Evolutionary conservation across 2,888 invertebrate species (phyloP), one percentile per base, ranked within the genome.

Genomic region (Mythimna pallens): DNA sequence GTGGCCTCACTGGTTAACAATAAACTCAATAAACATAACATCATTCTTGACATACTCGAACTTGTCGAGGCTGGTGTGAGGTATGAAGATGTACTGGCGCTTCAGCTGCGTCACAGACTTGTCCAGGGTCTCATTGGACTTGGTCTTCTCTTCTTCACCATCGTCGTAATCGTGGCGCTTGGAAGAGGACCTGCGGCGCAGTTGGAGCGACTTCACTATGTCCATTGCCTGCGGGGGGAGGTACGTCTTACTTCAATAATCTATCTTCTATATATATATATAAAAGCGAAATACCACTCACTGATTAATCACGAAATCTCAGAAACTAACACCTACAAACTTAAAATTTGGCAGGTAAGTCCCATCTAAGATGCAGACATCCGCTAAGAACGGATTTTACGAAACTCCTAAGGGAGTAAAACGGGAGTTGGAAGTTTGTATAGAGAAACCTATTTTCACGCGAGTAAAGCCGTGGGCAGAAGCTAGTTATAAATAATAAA

Each of bases 21-120:
- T 86, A 80, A 97, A 95, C 88, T 97, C 97, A 0, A 97, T 76
- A 84, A 97, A 97, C 88, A 97, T 92, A 0, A 96, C 96, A 76
- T 97, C 96, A 64, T 97, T 96, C 85, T 97, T 97, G 0, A 97
- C 87, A 78, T 97, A 97, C 57, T 96, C 95, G 71, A 97, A 95
- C 91, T 97, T 97, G 78, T 97, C 96, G 10, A 97, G 82, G 55
- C 96, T 97, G 0, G 96, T 95, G 88, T 97, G 97, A 0, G 97
- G 97, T 76, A 97, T 97, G 90, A 97, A 97, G 89, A 97, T 97
- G 90, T 97, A 97, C 88, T 97, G 97, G 64, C 96, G 90, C 82
- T 95, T 96, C 76, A 95, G 82, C 81, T 94, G 94, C 5, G 93
- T 73, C 22, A 95, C 88, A 0, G 89, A 90, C 86, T 93, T 92